Evolutionary conservation across 2,888 invertebrate genomes (phyloP), one percentile per base, ranked within the genome.

Genomic region (Pandemis cinnamomeana): DNA sequence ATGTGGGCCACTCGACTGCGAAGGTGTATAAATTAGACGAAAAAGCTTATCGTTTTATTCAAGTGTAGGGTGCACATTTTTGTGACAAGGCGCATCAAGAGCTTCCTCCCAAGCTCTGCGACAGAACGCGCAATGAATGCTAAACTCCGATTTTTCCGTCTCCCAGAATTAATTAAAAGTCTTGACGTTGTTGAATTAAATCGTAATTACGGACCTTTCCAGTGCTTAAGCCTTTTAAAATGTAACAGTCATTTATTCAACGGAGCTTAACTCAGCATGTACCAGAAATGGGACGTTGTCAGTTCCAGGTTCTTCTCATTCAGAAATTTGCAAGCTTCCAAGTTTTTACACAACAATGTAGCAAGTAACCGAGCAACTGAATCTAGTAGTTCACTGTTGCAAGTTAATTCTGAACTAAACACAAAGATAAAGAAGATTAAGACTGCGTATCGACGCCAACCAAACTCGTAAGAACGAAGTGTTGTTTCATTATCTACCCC

Each of bases 161-260:
- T 48, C 55, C 20, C 48, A 62, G 67, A 75, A 71, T 71, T 71
- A 67, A 75, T 75, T 64, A 73, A 70, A 72, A 73, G 64, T 48
- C 63, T 66, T 66, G 72, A 73, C 69, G 51, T 64, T 64, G 51
- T 72, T 71, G 53, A 74, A 67, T 67, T 61, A 71, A 74, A 71
- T 64, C 48, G 60, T 53, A 74, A 74, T 67, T 67, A 71, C 67
- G 46, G 64, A 67, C 60, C 63, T 42, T 64, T 70, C 64, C 58
- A 53, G 62, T 53, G 51, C 64, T 64, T 41, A 63, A 63, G 64
- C 48, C 60, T 67, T 70, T 74, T 67, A 74, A 74, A 62, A 55
- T 74, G 71, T 62, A 67, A 46, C 60, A 44, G 69, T 53, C 69
- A 73, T 70, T 73, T 70, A 73, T 70, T 73, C 36, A n/a, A 73